These are phyloP conservation scores for Siderastrea radians DNA, from an alignment of 92 coral and sea anemone genomes.

Conservation along the genomic window DNA sequence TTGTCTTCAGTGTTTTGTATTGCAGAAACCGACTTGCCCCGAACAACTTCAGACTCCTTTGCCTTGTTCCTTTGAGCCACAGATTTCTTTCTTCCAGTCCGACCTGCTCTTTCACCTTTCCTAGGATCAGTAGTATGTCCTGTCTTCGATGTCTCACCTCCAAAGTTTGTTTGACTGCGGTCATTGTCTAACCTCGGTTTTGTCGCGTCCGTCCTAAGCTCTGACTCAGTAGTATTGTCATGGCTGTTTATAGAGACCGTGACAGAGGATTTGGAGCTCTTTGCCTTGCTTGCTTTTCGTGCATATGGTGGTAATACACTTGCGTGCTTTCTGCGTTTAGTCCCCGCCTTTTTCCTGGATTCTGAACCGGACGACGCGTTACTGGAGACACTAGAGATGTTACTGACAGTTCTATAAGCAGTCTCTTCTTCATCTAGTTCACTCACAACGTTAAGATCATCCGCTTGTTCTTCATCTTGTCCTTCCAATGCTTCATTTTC, in stretches of 20 bases:
- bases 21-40: not conserved
- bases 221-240: constrained; percentile 20
- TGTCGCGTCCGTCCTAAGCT: constrained; percentile 2
- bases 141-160: not conserved
- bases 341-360: not conserved
- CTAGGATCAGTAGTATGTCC: not conserved
- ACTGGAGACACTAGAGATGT: constrained; percentile 5
- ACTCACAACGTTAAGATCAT: not conserved
- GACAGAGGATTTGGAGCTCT: constrained; percentile 1
- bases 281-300: not conserved
- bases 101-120: not conserved
- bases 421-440: not conserved
- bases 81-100: not conserved
- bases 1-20: not conserved
- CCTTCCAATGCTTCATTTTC: not conserved
- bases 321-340: constrained; percentile 4
- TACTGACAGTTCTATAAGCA: not conserved
- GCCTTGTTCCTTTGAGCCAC: not conserved
- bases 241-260: not conserved
- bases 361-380: constrained; percentile 35
- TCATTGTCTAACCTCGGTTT: not conserved
- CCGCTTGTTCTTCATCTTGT: not conserved
- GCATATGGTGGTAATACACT: constrained; percentile 9
- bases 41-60: not conserved
- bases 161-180: not conserved